Percentiles rank a stretch among this genome's conserved stretches.
Conservation (phyloP, 1,140 invertebrate genomes). For the Neodiprion lecontei region DNA sequence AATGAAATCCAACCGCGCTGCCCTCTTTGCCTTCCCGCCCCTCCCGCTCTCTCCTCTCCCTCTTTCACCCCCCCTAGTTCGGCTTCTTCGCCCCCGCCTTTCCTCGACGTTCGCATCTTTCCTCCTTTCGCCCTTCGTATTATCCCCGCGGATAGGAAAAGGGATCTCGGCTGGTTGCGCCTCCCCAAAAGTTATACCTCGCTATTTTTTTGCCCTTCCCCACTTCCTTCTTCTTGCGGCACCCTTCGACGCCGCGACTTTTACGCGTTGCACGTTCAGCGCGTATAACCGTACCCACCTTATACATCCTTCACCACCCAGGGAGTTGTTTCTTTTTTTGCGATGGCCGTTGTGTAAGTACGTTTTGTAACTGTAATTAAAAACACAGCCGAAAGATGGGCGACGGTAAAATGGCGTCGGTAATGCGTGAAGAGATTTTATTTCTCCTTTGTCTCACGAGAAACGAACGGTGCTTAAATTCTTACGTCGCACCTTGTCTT, state of each 20-base stretch:
- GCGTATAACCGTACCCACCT: too few relatives aligned
- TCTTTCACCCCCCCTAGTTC: slow-evolving; percentile 21
- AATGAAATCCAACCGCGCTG: slow-evolving; percentile 60
- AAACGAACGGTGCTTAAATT: too few relatives aligned
- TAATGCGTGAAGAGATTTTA: too few relatives aligned
- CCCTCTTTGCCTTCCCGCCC: slow-evolving; percentile 23
- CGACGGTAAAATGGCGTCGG: too few relatives aligned
- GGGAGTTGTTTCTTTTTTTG: background rate
- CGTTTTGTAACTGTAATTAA: too few relatives aligned
- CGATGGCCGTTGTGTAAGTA: background rate
- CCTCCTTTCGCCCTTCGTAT: slow-evolving; percentile 21
- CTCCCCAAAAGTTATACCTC: slow-evolving; percentile 24
- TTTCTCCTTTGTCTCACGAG: too few relatives aligned
- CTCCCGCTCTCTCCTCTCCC: background rate
- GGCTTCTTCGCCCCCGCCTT: slow-evolving; percentile 29
- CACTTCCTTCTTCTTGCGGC: slow-evolving; percentile 17
- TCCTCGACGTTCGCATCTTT: slow-evolving; percentile 26
- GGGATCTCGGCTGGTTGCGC: slow-evolving; percentile 18
- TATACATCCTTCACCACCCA: background rate
- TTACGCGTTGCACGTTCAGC: too few relatives aligned
- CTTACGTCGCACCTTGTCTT: too few relatives aligned
- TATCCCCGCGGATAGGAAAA: slow-evolving; percentile 13
- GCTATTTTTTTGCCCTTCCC: slow-evolving; percentile 28
- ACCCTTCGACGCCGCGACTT: too few relatives aligned
- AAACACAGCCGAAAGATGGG: too few relatives aligned